phyloP scores from a whole-genome alignment of 2,888 invertebrate genomes.

The Apodemia hepburni region DNA sequence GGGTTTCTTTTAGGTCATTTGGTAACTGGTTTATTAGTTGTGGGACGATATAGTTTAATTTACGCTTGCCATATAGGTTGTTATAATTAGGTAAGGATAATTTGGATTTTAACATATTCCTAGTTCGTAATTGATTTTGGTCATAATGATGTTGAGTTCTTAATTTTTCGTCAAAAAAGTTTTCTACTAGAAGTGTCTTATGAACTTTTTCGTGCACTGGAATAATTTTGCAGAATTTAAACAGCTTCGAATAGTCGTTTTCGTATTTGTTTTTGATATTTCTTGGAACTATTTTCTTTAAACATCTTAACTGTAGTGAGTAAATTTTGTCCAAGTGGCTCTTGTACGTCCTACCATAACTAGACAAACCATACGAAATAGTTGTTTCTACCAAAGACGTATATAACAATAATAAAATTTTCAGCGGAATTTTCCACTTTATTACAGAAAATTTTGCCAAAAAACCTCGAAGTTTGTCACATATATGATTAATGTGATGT shows the following conservation, averaged over 20 bases:
- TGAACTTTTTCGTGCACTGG: neutral
- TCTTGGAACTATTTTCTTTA: neutral
- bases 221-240: neutral
- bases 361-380: neutral
- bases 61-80: no score
- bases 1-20: no score
- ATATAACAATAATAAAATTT: neutral
- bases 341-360: neutral
- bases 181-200: neutral
- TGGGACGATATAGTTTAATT: no score
- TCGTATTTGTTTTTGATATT: neutral
- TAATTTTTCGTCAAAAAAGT: neutral
- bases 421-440: conserved; percentile 20
- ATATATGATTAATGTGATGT: conserved; percentile 19
- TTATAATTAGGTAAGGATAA: no score
- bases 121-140: no score
- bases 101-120: no score
- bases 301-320: neutral
- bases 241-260: neutral
- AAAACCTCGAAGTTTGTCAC: conserved; percentile 21
- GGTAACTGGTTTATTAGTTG: no score
- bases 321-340: neutral
- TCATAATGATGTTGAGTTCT: neutral
- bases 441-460: conserved; percentile 23
- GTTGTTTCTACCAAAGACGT: neutral